phyloP scores from a whole-genome alignment of 2,113 vertebrate species.

The Morone chrysops region DNA sequence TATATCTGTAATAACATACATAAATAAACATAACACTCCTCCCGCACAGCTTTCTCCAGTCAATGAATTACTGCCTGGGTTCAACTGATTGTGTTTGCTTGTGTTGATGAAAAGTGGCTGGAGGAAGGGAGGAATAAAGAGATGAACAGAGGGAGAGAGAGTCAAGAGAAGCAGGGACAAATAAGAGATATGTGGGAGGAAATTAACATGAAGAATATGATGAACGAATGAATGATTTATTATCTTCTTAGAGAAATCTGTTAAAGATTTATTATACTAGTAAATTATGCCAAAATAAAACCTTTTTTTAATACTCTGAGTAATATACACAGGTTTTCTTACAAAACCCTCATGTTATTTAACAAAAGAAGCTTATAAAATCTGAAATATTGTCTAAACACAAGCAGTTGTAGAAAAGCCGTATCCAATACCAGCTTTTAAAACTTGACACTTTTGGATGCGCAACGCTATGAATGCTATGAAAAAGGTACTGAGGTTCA shows the following conservation, averaged over 20 bases:
- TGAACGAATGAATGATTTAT: slow-evolving; percentile 20
- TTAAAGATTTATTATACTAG: not conserved
- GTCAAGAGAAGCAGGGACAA: slow-evolving; percentile 4
- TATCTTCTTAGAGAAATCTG: not conserved
- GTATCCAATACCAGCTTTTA: not conserved
- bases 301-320: not conserved
- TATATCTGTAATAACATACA: slow-evolving; percentile 45
- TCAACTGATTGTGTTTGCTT: slow-evolving; percentile 14
- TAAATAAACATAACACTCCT: slow-evolving; percentile 43
- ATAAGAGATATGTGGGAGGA: slow-evolving; percentile 1
- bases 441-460: not conserved
- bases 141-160: slow-evolving; percentile 14
- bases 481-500: not conserved
- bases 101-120: slow-evolving; percentile 28
- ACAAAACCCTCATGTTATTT: not conserved
- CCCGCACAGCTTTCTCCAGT: slow-evolving; percentile 24
- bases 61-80: not conserved
- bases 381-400: not conserved
- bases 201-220: not conserved
- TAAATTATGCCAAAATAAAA: not conserved
- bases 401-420: not conserved
- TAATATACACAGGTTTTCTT: not conserved
- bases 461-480: too few relatives aligned
- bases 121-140: slow-evolving; percentile 5
- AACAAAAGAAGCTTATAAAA: slow-evolving; percentile 4